A percentile compares a stretch with the other conserved stretches of the same genome.
These are phyloP conservation scores for Amia ocellicauda DNA, from an alignment of 2,113 vertebrate species.

Conservation along the genomic window DNA sequence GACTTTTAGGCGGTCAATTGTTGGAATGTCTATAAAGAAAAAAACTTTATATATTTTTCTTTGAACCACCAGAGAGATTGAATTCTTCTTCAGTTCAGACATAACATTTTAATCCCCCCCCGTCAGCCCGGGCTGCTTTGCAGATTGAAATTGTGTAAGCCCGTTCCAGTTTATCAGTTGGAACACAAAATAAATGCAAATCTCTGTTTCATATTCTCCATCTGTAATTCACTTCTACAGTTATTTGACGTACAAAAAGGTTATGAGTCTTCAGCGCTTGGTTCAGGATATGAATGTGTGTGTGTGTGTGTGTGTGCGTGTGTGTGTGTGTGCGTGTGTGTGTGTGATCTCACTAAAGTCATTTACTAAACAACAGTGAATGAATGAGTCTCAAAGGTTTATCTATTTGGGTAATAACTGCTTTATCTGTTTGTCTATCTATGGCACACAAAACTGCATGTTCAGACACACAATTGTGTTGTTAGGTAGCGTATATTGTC, in stretches of 20 bases:
- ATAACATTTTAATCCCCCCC: constrained; percentile 16
- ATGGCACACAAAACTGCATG: too few relatives aligned
- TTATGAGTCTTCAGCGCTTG: not conserved
- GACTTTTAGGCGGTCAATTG: constrained; percentile 4
- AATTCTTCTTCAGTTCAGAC: constrained; percentile 12
- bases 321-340: too few relatives aligned
- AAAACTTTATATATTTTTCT: not conserved
- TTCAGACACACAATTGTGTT: too few relatives aligned
- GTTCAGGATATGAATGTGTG: too few relatives aligned
- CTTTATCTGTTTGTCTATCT: not conserved
- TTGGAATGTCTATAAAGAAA: constrained; percentile 11
- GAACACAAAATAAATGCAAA: constrained; percentile 17
- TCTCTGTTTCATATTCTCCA: constrained; percentile 11
- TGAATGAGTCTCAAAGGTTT: not conserved
- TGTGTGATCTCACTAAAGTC: too few relatives aligned
- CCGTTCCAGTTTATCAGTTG: constrained; percentile 16
- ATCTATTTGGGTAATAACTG: not conserved
- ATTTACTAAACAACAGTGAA: too few relatives aligned
- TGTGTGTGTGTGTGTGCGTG: too few relatives aligned
- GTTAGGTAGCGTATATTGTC: too few relatives aligned
- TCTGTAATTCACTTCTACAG: constrained; percentile 15
- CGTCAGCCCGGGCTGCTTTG: constrained; percentile 6
- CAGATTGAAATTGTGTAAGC: constrained; percentile 14
- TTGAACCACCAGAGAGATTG: constrained; percentile 8
- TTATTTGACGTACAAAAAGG: constrained; percentile 10